These are phyloP conservation scores for Ptychobarbus kaznakovi DNA, from an alignment of 2,797 vertebrate genomes.

Conservation along the genomic window DNA sequence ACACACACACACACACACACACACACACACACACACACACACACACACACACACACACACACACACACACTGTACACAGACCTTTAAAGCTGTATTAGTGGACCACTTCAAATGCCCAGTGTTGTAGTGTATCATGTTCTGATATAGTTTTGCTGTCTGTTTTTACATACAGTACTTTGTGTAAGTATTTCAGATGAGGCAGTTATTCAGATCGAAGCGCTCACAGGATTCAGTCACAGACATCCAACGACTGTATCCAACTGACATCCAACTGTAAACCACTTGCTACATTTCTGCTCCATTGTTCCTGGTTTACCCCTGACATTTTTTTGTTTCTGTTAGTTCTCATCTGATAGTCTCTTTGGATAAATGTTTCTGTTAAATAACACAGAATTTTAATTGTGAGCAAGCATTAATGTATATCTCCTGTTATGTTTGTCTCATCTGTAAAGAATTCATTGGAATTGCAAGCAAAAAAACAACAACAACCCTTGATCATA, in stretches of 20 bases:
- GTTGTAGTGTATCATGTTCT: conserved; percentile 45
- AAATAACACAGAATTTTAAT: neutral
- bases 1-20: neutral
- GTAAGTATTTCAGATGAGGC: conserved; percentile 15
- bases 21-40: conserved; percentile 3
- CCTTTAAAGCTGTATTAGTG: neutral
- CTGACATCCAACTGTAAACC: neutral
- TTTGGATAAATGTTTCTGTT: neutral
- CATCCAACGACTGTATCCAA: neutral
- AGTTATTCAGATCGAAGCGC: conserved; percentile 36
- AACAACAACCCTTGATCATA: neutral
- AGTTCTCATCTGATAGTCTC: neutral
- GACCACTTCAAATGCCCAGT: conserved; percentile 4
- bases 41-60: neutral
- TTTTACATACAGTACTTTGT: conserved; percentile 65
- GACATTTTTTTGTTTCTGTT: neutral
- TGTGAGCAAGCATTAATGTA: neutral
- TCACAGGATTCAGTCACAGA: neutral
- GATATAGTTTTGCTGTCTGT: conserved; percentile 73
- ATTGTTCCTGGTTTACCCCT: neutral
- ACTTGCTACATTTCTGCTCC: neutral
- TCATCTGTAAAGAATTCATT: neutral
- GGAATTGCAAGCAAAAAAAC: neutral
- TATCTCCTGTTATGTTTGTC: neutral
- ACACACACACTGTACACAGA: conserved; percentile 19